These are phyloP conservation scores for Brachypodius melanocephalos DNA, from an alignment of 2,113 vertebrate genomes.

Conservation along the genomic window DNA sequence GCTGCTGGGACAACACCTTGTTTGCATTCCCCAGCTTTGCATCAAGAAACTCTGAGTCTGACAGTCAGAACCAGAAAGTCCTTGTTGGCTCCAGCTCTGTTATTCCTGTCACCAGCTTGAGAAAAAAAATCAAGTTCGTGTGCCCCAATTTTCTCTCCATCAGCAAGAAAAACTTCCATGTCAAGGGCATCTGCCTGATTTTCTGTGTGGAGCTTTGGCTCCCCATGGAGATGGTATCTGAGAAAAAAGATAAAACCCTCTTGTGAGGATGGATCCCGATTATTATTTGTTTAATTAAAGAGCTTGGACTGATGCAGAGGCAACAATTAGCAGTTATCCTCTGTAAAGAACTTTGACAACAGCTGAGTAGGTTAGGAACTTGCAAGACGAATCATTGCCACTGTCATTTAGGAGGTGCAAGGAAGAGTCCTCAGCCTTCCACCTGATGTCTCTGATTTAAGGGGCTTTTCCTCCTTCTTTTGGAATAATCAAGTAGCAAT, in stretches of 20 bases:
- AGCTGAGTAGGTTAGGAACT: background rate
- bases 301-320: background rate
- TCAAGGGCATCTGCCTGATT: constrained; percentile 11
- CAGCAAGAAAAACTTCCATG: background rate
- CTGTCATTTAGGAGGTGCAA: background rate
- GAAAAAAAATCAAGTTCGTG: background rate
- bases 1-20: background rate
- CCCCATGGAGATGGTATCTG: background rate
- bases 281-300: constrained; percentile 31
- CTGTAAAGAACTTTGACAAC: background rate
- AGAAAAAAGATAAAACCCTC: constrained; percentile 2
- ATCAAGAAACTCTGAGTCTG: background rate
- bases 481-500: background rate
- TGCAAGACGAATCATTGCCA: background rate
- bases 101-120: background rate
- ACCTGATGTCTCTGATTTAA: background rate
- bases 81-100: background rate
- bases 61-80: background rate
- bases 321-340: background rate
- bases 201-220: background rate
- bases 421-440: background rate
- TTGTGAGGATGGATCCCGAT: background rate
- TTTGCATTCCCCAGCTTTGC: background rate
- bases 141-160: constrained; percentile 20
- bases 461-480: background rate